Conservation (phyloP, 2,797 vertebrate species). For the Coracias cyanogaster region DNA sequence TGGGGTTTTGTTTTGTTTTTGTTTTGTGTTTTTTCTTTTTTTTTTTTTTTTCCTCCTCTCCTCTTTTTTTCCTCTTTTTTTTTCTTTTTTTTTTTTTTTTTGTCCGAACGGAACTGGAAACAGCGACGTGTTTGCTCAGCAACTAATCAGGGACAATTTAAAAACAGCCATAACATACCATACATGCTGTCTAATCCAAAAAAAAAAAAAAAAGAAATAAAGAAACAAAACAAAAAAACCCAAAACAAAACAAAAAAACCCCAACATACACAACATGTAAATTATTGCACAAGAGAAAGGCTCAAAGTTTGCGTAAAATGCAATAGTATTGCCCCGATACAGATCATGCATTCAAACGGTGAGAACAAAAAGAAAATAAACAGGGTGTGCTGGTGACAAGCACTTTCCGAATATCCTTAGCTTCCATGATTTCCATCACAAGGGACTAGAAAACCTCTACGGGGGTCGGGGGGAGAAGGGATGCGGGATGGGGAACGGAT, state of each 20-base stretch:
- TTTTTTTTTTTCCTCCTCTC: slow-evolving; percentile 52
- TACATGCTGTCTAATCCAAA: slow-evolving; percentile 96
- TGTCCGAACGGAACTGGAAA: slow-evolving; percentile 93
- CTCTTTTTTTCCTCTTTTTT: slow-evolving; percentile 65
- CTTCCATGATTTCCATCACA: slow-evolving; percentile 89
- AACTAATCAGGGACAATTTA: slow-evolving; percentile 98
- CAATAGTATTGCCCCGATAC: slow-evolving; percentile 99
- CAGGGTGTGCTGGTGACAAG: slow-evolving; percentile 97
- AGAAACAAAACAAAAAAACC: slow-evolving; percentile 50
- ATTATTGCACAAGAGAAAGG: slow-evolving; percentile 99
- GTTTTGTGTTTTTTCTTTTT: not conserved
- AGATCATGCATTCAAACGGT: slow-evolving; percentile 99
- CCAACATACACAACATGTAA: slow-evolving; percentile 99
- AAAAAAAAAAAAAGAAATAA: slow-evolving; percentile 67
- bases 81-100: slow-evolving; percentile 42
- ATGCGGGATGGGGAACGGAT: slow-evolving; percentile 50
- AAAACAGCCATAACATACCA: slow-evolving; percentile 99
- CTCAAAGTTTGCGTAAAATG: slow-evolving; percentile 99
- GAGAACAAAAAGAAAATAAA: slow-evolving; percentile 86
- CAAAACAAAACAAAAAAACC: slow-evolving; percentile 75
- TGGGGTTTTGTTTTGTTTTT: slow-evolving; percentile 51
- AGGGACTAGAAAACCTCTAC: slow-evolving; percentile 94
- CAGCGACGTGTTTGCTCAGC: slow-evolving; percentile 97
- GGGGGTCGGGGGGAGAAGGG: slow-evolving; percentile 68
- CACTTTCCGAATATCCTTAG: slow-evolving; percentile 90